phyloP scores from a whole-genome alignment of 2,888 invertebrate genomes.

The Meliscaeva auricollis region DNA sequence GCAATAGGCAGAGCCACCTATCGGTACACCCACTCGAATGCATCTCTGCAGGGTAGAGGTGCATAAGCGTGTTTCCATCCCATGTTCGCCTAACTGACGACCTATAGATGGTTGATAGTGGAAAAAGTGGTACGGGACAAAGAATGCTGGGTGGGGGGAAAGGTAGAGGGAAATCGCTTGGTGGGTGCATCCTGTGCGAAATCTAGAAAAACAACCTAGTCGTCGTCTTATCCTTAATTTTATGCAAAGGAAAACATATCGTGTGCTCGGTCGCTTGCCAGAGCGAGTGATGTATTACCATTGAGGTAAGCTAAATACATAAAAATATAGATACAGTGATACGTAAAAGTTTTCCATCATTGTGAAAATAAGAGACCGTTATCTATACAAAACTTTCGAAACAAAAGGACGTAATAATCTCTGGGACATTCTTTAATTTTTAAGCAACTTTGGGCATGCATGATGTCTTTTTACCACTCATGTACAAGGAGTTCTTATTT shows the following conservation, averaged over 20 bases:
- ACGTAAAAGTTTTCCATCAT: conserved; percentile 16
- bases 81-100: conserved; percentile 26
- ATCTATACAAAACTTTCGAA: background rate
- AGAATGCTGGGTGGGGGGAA: background rate
- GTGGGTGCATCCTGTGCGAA: conserved; percentile 57
- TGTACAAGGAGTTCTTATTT: no score
- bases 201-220: conserved; percentile 44
- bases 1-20: conserved; percentile 49
- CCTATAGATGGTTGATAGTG: conserved; percentile 9
- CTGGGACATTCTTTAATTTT: background rate
- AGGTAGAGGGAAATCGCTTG: conserved; percentile 5
- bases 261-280: conserved; percentile 52
- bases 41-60: background rate
- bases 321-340: conserved; percentile 33
- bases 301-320: conserved; percentile 37
- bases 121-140: background rate
- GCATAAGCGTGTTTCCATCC: background rate
- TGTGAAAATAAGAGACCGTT: background rate
- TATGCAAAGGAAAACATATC: conserved; percentile 72
- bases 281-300: conserved; percentile 67
- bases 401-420: background rate
- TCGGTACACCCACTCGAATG: conserved; percentile 20
- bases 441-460: conserved; percentile 5
- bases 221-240: conserved; percentile 69
- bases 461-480: background rate